Evolutionary conservation across 2,888 invertebrate genomes (phyloP), one percentile per base, ranked within the genome.

Genomic region (Drosophila ezoana): DNA sequence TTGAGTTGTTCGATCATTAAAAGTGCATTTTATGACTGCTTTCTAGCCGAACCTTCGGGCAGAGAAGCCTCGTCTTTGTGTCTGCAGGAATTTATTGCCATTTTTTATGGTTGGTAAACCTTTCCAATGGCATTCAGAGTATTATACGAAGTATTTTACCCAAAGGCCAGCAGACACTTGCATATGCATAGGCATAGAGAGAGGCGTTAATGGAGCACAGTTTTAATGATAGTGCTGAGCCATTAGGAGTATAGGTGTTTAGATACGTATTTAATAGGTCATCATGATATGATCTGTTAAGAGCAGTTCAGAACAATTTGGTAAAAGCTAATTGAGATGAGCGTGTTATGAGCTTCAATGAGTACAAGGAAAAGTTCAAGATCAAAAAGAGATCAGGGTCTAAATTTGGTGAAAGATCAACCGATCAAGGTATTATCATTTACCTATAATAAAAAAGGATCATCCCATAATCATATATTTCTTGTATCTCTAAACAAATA

Each of bases 201-300:
- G 54, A 85, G 80, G 86, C 75, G 86, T 77, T 86, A 81, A 82
- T 76, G 65, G 65, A 35, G 44, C 28, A 13, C 56, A 35, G n/a
- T 32, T 56, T 56, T 45, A 62, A 49, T 64, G 69, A 16, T 32
- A 38, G 14, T 47, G 47, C 56, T 44, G 48, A 54, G 65, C 43
- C 38, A 23, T 33, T 65, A 33, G 28, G 38, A 33, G 6, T 35
- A 33, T 43, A 49, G 23, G 44, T 54, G 54, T 28, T 72, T 32
- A 41, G 20, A 33, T 41, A 13, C 14, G 16, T 5, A 40, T 57
- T 38, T 37, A 41, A 53, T 40, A 47, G 23, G 4, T 23, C 47
- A 23, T 59, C 65, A 38, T 57, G 38, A 20, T 13, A 16, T 28
- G 62, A 37, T 60, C 52, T 40, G 20, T 18, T 38, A 10, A 13